Conservation (phyloP, 2,797 vertebrate genomes). For the Halcyon leucocephala region DNA sequence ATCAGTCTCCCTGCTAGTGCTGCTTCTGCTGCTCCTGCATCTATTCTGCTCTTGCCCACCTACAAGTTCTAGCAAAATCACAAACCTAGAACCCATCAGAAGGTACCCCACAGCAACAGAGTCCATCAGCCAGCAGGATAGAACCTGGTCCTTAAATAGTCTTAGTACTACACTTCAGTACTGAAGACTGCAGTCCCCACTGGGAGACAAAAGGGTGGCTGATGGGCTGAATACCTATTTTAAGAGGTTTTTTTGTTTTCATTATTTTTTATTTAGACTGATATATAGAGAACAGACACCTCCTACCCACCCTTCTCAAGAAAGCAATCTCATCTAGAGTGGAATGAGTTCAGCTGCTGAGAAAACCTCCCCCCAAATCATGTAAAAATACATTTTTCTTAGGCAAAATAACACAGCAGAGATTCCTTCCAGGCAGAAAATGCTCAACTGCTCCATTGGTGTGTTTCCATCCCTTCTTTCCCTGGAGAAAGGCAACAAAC, state of each 20-base stretch:
- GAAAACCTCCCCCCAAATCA: neutral
- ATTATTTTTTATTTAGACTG: neutral
- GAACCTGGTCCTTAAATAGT: neutral
- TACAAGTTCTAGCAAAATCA: neutral
- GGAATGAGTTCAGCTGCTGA: neutral
- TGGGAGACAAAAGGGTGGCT: neutral
- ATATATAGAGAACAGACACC: neutral
- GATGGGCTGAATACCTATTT: neutral
- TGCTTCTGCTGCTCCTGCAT: neutral
- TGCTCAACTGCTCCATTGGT: neutral
- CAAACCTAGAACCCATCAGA: neutral
- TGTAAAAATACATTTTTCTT: conserved; percentile 9
- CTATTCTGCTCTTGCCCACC: neutral
- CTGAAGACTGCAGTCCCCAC: neutral
- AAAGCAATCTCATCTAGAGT: neutral
- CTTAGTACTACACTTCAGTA: neutral
- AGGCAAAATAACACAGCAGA: neutral
- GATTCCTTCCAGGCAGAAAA: neutral
- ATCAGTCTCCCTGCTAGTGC: fast-evolving
- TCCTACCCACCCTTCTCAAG: neutral
- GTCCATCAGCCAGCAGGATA: neutral
- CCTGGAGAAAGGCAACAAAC: neutral
- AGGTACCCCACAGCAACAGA: fast-evolving
- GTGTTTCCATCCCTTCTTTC: neutral
- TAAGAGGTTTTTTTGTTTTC: neutral